Base-by-base conservation (phyloP, 2,888 invertebrate species). In the Pogonocherus hispidulus region DNA sequence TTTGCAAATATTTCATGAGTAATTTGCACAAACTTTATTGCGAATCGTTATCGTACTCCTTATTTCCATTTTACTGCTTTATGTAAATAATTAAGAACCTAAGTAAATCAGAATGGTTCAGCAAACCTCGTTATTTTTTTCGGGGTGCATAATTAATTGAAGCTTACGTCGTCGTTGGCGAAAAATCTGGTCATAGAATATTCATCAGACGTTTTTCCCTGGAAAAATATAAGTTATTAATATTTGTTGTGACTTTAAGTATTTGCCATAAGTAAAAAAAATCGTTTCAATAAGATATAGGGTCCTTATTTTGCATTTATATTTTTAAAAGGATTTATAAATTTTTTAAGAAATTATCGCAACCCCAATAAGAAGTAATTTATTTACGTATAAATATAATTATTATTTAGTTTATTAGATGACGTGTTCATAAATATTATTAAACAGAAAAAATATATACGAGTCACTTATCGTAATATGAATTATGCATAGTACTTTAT, bases 371-470 rank as follows among this genome's bases (percentile, higher is more conserved):
- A 8, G 9, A 6, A 51, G 14, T 22, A n/a, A 51, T 23, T 51
- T 51, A 51, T 51, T n/a, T 23, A 23, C n/a, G 23, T 0, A 22
- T 0, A 16, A 51, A 14, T 32, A 9, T 19, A 18, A 32, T 52
- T 27, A 32, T 14, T 52, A 20, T 20, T 2, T 18, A 52, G 9
- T 32, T 41, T 52, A 11, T 11, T 32, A 16, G 16, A 27, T 27
- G 9, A 52, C 52, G 32, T 52, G 41, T 55, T 55, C 37, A 37
- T 41, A 55, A 55, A 55, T 55, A 55, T 37, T 55, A 14, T 41
- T 20, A 55, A 37, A 20, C 37, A 3, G 18, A 37, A 55, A 20
- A 20, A 37, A 37, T 47, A 18, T n/a, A 19, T 37, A 54, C 54
- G 35, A 41, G 37, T 41, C 1, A 2, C 11, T 20, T 37, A 54